A percentile compares a stretch with the other conserved stretches of the same genome.
Conservation (phyloP, 2,113 vertebrate genomes). For the human region GRCh38 chr2:168695501-168696000, state of each 20-base stretch:
- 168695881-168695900: not conserved
- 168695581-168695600: not conserved
- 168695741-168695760: not conserved
- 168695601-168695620: not conserved
- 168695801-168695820: not conserved
- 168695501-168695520: not conserved
- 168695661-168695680: not conserved
- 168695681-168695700: not conserved
- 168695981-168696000: not conserved
- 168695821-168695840: not conserved
- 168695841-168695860: not conserved
- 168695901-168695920: not conserved
- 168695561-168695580: not conserved
- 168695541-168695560: not conserved
- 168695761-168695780: not conserved
- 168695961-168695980: not conserved
- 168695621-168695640: not conserved
- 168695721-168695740: not conserved
- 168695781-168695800: not conserved
- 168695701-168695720: not conserved
- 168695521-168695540: not conserved
- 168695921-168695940: not conserved
- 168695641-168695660: not conserved
- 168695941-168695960: not conserved
- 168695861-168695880: not conserved